These are phyloP conservation scores for Cathartes aura DNA, from an alignment of 2,113 vertebrate genomes.

Conservation along the genomic window DNA sequence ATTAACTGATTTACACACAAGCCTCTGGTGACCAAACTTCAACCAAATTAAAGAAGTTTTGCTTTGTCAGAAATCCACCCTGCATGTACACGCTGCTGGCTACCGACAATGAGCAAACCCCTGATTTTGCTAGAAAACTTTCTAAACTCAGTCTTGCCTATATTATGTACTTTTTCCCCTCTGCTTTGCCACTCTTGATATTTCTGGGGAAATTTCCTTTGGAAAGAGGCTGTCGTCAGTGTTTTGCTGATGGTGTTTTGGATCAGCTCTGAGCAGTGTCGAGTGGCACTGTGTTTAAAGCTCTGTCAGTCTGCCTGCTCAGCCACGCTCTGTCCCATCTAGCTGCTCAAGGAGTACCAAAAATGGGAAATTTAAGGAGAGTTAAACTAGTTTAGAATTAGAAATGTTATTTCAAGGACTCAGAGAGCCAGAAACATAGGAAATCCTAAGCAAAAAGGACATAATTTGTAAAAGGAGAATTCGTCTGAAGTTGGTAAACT, in stretches of 20 bases:
- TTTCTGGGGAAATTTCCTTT: not conserved
- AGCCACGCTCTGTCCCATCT: not conserved
- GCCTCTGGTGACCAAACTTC: not conserved
- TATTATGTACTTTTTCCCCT: not conserved
- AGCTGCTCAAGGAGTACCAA: not conserved
- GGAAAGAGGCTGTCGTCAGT: not conserved
- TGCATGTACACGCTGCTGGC: fast-evolving
- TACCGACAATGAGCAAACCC: fast-evolving
- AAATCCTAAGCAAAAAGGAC: not conserved
- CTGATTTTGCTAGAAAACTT: not conserved
- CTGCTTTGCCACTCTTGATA: not conserved
- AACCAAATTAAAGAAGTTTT: not conserved
- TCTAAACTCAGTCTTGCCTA: not conserved
- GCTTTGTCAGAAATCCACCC: not conserved
- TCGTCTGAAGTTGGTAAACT: not conserved
- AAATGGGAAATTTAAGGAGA: not conserved
- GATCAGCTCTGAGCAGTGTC: not conserved
- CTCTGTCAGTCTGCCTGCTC: not conserved
- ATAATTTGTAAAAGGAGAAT: not conserved
- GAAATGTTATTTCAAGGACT: not conserved
- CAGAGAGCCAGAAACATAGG: not conserved
- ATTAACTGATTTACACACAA: not conserved
- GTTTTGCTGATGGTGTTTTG: not conserved
- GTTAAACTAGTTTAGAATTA: not conserved
- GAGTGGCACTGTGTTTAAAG: fast-evolving